Conservation (phyloP, 2,888 invertebrate species). For the Globia sparganii region DNA sequence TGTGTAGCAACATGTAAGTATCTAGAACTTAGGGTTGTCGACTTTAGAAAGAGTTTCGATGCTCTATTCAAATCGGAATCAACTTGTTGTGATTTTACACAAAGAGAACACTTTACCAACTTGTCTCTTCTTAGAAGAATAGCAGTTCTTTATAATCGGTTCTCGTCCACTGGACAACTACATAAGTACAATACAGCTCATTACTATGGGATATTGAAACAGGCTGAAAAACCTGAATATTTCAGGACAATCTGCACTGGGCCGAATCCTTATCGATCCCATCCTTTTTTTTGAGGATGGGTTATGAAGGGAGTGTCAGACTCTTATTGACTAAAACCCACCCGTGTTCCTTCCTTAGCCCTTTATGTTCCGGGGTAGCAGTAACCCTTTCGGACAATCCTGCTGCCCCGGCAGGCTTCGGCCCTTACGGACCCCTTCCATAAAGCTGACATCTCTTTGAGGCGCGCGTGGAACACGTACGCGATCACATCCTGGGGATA, state of each 20-base stretch:
- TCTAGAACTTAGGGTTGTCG: slow-evolving; percentile 48
- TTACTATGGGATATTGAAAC: background rate
- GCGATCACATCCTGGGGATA: background rate
- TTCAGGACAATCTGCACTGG: background rate
- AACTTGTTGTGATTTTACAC: background rate
- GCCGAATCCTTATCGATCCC: background rate
- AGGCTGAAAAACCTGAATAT: background rate
- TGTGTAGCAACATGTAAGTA: slow-evolving; percentile 28
- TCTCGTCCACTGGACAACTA: background rate
- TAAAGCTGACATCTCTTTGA: no score
- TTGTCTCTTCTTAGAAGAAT: background rate
- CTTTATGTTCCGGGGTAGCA: no score
- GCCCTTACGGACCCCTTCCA: no score
- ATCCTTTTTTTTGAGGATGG: no score
- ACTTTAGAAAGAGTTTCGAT: background rate
- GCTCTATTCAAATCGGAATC: background rate
- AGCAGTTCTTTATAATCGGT: no score
- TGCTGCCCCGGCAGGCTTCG: no score
- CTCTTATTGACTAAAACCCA: no score
- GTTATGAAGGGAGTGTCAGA: no score
- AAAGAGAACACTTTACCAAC: background rate
- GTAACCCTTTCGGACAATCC: no score
- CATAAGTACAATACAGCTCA: background rate
- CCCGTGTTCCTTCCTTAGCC: no score
- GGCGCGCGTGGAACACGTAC: no score